Evolutionary conservation across 2,888 invertebrate genomes (phyloP), one percentile per base, ranked within the genome.

Genomic region (Chorisops tibialis): DNA sequence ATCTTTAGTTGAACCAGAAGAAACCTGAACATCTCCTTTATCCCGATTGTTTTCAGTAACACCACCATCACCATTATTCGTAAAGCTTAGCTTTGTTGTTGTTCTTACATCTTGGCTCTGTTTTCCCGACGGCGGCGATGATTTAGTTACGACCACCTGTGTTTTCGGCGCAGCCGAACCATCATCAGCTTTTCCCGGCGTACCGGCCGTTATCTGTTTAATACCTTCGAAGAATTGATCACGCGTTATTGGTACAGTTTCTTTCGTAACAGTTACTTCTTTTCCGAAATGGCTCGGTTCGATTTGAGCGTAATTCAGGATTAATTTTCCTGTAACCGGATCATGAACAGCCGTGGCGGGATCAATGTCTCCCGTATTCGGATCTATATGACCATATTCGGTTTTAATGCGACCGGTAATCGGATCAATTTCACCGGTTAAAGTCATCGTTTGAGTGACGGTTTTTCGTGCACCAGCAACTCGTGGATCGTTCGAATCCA

Each of bases 81-180:
- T 87, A 63, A 91, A 85, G 50, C 88, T 86, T 75, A 90, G 90
- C 75, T 91, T 91, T 58, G 90, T 91, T 0, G 90, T 90, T 11
- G 82, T 79, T 38, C 73, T 78, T 52, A 70, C 74, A 75, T 77
- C 81, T 74, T 81, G 81, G 61, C 79, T 81, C 75, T 77, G 56
- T 43, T 24, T 45, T 41, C 56, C 45, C 6, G 14, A 12, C 2
- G 52, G 52, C 14, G 21, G 11, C 12, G n/a, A 18, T 16, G 38
- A 11, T 11, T 12, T 9, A 2, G 43, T 19, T 9, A 30, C 18
- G n/a, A 30, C 30, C 6, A 56, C 35, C 22, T 43, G 16, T 18
- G 38, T 56, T 56, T 56, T 56, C 18, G 45, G 18, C 21, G 47
- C 21, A 7, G 21, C 21, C 11, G 19, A 81, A 16, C 82, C 83